A percentile compares a stretch with the other conserved stretches of the same genome.
These are phyloP conservation scores for Chaetodon trifasciatus DNA, from an alignment of 2,797 vertebrate genomes.

Conservation along the genomic window DNA sequence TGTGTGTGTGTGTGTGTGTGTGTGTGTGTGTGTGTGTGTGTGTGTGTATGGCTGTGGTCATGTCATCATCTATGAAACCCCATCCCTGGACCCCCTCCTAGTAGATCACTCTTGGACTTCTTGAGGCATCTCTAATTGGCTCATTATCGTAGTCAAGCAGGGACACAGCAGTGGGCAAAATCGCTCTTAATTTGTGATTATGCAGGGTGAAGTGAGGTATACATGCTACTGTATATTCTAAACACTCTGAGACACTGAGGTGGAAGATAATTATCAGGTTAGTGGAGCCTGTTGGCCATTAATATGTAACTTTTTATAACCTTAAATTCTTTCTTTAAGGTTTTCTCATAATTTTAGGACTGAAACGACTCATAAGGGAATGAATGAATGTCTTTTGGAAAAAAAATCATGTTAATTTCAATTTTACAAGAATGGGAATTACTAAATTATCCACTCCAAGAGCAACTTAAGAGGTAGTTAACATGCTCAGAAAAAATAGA, in stretches of 20 bases:
- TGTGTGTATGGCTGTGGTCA: background rate
- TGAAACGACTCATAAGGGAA: background rate
- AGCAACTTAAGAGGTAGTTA: background rate
- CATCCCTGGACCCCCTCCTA: background rate
- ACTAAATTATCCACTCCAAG: background rate
- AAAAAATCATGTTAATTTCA: background rate
- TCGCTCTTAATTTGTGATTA: slow-evolving; percentile 33
- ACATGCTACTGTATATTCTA: slow-evolving; percentile 10
- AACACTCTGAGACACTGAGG: background rate
- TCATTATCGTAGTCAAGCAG: slow-evolving; percentile 31
- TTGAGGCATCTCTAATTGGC: slow-evolving; percentile 51
- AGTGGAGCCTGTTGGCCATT: background rate
- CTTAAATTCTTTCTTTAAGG: background rate
- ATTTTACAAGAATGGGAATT: background rate
- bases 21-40: background rate
- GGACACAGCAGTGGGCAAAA: slow-evolving; percentile 20
- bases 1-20: background rate
- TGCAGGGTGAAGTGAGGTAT: slow-evolving; percentile 12
- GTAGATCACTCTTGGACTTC: slow-evolving; percentile 13
- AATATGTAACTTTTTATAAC: background rate
- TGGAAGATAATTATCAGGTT: background rate
- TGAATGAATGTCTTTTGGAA: background rate
- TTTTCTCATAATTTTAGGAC: background rate
- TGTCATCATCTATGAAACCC: slow-evolving; percentile 10
- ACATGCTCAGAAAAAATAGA: background rate